Percentiles rank a stretch among this genome's conserved stretches.
Conservation (phyloP, 2,888 invertebrate genomes). For the Watsonalla binaria region DNA sequence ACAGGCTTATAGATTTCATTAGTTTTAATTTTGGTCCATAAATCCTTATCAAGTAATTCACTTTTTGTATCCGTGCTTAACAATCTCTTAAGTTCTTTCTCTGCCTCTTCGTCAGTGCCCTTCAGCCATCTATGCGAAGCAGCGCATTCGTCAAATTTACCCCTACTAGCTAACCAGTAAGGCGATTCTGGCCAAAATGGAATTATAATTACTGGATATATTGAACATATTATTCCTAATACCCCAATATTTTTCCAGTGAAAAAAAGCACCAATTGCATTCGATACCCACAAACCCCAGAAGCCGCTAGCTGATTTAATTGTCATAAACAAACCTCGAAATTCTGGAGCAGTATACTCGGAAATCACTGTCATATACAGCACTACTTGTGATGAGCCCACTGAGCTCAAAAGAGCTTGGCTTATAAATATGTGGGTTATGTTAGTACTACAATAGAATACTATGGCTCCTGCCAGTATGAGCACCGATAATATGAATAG, state of each 20-base stretch:
- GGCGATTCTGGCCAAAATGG: constrained; percentile 19
- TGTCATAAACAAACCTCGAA: constrained; percentile 19
- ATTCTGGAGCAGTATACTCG: constrained; percentile 21
- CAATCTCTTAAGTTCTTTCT: constrained; percentile 13
- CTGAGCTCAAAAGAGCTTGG: not conserved
- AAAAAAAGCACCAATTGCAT: constrained; percentile 23
- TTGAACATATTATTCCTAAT: constrained; percentile 14
- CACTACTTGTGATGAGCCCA: not conserved
- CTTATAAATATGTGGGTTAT: not conserved
- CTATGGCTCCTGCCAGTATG: not conserved
- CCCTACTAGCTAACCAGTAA: constrained; percentile 23
- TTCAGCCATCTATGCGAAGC: constrained; percentile 21
- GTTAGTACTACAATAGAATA: not conserved
- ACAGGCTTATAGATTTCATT: constrained; percentile 21
- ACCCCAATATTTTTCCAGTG: constrained; percentile 24
- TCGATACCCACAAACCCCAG: constrained; percentile 25
- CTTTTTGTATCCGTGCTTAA: constrained; percentile 14
- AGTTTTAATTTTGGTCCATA: not conserved
- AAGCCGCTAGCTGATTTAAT: constrained; percentile 22
- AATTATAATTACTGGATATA: constrained; percentile 14
- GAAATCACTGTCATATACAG: constrained; percentile 7
- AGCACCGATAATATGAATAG: not conserved
- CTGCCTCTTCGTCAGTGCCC: constrained; percentile 12
- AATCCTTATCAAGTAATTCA: not conserved
- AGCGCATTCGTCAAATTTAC: constrained; percentile 20